Evolutionary conservation across 2,888 invertebrate genomes (phyloP), one percentile per base, ranked within the genome.

Genomic region (Hypercompe scribonia): DNA sequence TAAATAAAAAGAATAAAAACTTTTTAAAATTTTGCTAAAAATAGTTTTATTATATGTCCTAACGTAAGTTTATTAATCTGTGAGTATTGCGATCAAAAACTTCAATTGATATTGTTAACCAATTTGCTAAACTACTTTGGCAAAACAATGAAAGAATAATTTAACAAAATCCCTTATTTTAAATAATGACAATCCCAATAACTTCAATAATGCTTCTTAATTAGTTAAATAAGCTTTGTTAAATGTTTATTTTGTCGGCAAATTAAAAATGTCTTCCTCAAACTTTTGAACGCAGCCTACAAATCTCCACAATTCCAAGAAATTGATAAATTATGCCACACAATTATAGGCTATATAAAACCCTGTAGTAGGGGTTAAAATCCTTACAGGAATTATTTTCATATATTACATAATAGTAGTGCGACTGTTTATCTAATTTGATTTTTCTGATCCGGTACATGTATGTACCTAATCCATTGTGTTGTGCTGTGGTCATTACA

Each of bases 381-480:
- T 80, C 21, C 64, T 50, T 13, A 72, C 36, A 67, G 58, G 15
- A 1, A 42, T 39, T 39, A 15, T 7, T 34, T 65, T 13, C 42
- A 13, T 39, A 73, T 13, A 68, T 79, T 76, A 65, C 67, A 68
- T 74, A 75, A 76, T 65, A 34, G 18, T 31, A 28, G 50, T 50
- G 70, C 10, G 15, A 73, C 70, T 75, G 72, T 76, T 63, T 72
- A 58, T 75, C 70, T 81, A 83, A 84, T 83, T 83, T 83, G 81
- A 81, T 83, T 83, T 83, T 78, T 79, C 75, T 39, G 75, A 78
- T 83, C 79, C 79, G 76, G 68, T 72, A 71, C 67, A 36, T 72
- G 68, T 28, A 61, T 63, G 31, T 74, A 74, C 68, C 54, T 77
- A 76, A 70, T 65, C 58, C 71, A 66, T 71, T 71, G 73, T 74